Percentiles rank a stretch among this genome's conserved stretches.
phyloP scores from a whole-genome alignment of 2,888 invertebrate genomes.

The Aphrophora alni region DNA sequence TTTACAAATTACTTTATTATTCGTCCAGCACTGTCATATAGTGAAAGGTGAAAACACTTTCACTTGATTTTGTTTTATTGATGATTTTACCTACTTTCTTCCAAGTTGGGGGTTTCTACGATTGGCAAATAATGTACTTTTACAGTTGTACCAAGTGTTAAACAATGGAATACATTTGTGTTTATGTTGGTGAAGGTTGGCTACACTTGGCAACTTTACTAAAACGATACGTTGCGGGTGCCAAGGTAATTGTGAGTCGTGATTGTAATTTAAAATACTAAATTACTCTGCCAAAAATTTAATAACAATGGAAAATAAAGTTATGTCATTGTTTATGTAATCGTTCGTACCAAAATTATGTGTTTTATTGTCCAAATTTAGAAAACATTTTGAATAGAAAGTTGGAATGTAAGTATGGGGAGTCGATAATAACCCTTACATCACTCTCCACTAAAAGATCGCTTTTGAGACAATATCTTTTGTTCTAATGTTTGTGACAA shows the following conservation, averaged over 20 bases:
- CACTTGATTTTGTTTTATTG: not conserved
- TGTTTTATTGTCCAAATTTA: too few species aligned
- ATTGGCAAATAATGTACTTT: too few species aligned
- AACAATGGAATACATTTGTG: too few species aligned
- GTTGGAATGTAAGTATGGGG: too few species aligned
- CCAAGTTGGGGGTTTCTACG: not conserved
- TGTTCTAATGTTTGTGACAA: too few species aligned
- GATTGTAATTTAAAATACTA: not conserved
- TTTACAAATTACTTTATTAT: not conserved
- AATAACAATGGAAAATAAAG: not conserved
- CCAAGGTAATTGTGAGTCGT: not conserved
- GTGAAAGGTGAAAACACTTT: not conserved
- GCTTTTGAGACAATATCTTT: too few species aligned
- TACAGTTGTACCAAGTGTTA: too few species aligned
- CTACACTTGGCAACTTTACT: not conserved
- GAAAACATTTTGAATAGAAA: too few species aligned
- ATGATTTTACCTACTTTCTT: not conserved
- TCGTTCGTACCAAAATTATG: too few species aligned
- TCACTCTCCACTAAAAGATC: too few species aligned
- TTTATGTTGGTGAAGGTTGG: not conserved
- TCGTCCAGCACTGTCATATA: not conserved
- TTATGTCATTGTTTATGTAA: not conserved
- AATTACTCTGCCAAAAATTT: not conserved
- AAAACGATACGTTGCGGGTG: not conserved
- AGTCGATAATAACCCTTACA: too few species aligned